Evolutionary conservation across 1,140 invertebrate species (phyloP).

Genomic region (Forficula auricularia): DNA sequence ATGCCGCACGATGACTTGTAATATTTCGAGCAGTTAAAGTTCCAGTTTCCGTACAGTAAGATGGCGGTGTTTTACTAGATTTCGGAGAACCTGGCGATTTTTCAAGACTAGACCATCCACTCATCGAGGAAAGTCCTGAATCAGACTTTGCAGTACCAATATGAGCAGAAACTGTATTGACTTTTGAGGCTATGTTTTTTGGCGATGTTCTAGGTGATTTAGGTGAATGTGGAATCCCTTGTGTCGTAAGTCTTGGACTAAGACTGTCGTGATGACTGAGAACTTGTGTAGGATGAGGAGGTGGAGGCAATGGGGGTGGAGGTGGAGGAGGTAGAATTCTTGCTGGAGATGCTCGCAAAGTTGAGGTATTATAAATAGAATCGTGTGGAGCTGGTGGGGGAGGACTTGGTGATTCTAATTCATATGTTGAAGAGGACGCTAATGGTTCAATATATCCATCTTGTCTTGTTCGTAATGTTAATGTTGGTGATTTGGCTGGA

Average conservation of each 20-base stretch:
- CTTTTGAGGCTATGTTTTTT: slow-evolving; percentile 30
- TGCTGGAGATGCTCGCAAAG: slow-evolving; percentile 15
- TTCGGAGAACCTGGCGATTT: slow-evolving; percentile 62
- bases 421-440: too few species aligned
- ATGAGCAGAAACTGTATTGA: slow-evolving; percentile 39
- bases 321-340: slow-evolving; percentile 15
- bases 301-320: slow-evolving; percentile 19
- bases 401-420: slow-evolving; percentile 34
- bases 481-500: slow-evolving; percentile 11
- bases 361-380: slow-evolving; percentile 13
- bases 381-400: slow-evolving; percentile 61
- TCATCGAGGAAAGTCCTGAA: slow-evolving; percentile 69
- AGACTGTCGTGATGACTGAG: slow-evolving; percentile 25
- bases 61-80: slow-evolving; percentile 1
- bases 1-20: too few species aligned
- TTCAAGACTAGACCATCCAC: slow-evolving; percentile 64
- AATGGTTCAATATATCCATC: slow-evolving; percentile 35
- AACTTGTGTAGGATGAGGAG: slow-evolving; percentile 21
- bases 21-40: slow-evolving; percentile 4
- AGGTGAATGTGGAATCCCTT: slow-evolving; percentile 36
- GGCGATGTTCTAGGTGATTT: slow-evolving; percentile 56
- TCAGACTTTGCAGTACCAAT: slow-evolving; percentile 59
- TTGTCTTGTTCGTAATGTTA: slow-evolving; percentile 42
- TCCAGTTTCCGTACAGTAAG: slow-evolving; percentile 24
- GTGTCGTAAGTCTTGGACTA: slow-evolving; percentile 30